Evolutionary conservation across 2,797 vertebrate genomes (phyloP), one percentile per base, ranked within the genome.

Genomic region (Apogon talboti): DNA sequence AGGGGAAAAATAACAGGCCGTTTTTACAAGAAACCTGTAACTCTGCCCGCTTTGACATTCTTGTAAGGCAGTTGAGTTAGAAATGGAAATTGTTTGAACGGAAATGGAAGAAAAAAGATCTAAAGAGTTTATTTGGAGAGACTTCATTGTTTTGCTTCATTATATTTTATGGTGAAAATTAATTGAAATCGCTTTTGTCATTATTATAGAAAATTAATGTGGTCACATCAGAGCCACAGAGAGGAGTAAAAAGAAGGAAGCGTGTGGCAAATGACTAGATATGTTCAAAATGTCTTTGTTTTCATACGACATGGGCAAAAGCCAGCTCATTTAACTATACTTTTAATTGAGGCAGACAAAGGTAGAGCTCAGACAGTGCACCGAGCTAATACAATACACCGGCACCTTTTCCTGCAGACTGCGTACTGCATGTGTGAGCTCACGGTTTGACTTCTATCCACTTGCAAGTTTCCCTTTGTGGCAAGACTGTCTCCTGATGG

Each of bases 401-500:
- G 6, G 24, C 4, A 28, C 24, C 24, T 28, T 28, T 28, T n/a
- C n/a, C 24, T 28, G 24, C 24, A 28, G 6, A 28, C 24, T 28
- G 24, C 24, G 24, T 4, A 28, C 4, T 28, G 35, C 19, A 8
- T 55, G n/a, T 41, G 61, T 54, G 47, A 42, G 12, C 56, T 53
- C 57, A 51, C 45, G 50, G 59, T 64, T 69, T 61, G 53, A 77
- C 72, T 77, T 40, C 37, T 58, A 11, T 70, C 64, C 61, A 69
- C 52, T 43, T 35, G 51, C 52, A 49, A 61, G 55, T 61, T 53
- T 74, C 76, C 44, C 59, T 81, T 62, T 76, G 75, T 33, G 59
- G 66, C 52, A 46, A 42, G 15, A 19, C 64, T 59, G 67, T 82
- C 77, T 86, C 71, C 67, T 70, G 67, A 64, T 60, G 71, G 72